Base-by-base conservation (phyloP, 2,113 vertebrate genomes). In the Erpornis zantholeuca region DNA sequence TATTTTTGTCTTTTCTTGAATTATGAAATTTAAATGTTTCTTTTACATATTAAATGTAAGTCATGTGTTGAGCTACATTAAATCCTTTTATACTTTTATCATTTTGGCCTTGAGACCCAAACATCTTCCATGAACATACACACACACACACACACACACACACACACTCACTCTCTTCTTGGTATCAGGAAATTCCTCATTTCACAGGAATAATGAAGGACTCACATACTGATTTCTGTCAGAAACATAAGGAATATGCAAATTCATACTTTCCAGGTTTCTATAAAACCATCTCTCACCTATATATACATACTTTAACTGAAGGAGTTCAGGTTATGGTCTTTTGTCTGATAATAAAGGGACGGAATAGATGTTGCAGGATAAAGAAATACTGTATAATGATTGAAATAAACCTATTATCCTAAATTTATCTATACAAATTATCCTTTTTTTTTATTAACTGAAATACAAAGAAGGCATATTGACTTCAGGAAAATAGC, bases 381-480 rank as follows among this genome's bases (percentile, higher is more conserved):
- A 95, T 91, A 97, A 96, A 96, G 93, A 97, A 98, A 98, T 94
- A 97, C 94, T 97, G 97, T 61, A 91, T 96, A 87, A 88, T 86
- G 27, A 97, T 65, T 61, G 94, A 97, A 98, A 97, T 93, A 95
- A 96, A 94, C 95, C 95, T 97, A 93, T 90, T 89, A 64, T 93
- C 93, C 96, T 97, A 91, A 68, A 96, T 96, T 96, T 92, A 97
- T 90, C 95, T 96, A 94, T 82, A 97, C 3, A 80, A 80, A 69
- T 94, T 56, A 15, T 25, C 22, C n/a, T 36, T 77, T 86, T 73
- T 76, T 90, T 95, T 80, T 86, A 54, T 97, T 95, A 97, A 96
- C 29, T 97, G 92, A 97, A 97, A 97, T 97, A 97, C 94, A 97
- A 98, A 97, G 96, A 96, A 97, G 97, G 96, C 88, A 94, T 97